phyloP scores from a whole-genome alignment of 2,113 vertebrate species.

The Tragulus kanchil region DNA sequence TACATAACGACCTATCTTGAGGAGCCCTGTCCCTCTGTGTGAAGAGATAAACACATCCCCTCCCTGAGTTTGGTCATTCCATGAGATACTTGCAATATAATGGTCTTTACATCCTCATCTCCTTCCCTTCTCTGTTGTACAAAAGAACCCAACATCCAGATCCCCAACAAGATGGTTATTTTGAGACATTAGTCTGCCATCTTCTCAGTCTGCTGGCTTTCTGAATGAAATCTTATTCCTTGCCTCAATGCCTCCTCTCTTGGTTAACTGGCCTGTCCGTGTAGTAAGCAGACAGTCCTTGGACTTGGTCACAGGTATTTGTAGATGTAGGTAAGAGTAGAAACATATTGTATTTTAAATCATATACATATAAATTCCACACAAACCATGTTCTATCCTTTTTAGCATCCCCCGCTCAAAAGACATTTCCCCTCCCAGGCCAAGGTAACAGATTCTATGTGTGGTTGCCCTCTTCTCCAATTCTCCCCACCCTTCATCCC shows the following conservation, averaged over 20 bases:
- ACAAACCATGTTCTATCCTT: neutral
- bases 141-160: neutral
- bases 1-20: neutral
- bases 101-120: neutral
- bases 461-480: neutral
- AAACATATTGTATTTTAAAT: neutral
- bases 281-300: neutral
- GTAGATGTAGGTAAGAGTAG: neutral
- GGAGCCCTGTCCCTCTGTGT: neutral
- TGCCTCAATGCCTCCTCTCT: neutral
- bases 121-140: neutral
- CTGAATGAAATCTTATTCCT: neutral
- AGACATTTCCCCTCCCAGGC: neutral
- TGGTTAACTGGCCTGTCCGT: neutral
- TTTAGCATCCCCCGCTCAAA: neutral
- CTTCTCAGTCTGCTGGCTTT: neutral
- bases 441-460: neutral
- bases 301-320: neutral
- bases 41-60: neutral
- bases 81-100: neutral
- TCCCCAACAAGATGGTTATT: neutral
- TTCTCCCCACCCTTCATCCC: neutral
- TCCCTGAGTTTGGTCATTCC: neutral
- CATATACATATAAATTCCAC: neutral
- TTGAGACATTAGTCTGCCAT: neutral